phyloP scores from a whole-genome alignment of 2,113 vertebrate genomes.

The Forbesichthys agassizii region DNA sequence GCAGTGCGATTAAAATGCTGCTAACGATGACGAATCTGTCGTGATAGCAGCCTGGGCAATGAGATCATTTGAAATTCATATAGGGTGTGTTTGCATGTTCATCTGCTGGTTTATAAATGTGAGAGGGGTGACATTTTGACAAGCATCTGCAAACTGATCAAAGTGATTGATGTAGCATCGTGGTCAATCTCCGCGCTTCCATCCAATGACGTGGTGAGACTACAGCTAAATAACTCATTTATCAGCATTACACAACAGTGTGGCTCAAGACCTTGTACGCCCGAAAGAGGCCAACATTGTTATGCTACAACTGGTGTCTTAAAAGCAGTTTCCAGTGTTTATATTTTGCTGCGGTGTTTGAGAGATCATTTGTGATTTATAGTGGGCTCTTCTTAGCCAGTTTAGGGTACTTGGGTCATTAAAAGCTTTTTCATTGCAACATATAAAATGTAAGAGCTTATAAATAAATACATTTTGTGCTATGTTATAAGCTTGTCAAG shows the following conservation, averaged over 20 bases:
- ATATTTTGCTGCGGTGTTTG: constrained; percentile 39
- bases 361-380: constrained; percentile 73
- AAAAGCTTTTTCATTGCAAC: constrained; percentile 23
- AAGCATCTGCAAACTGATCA: constrained; percentile 71
- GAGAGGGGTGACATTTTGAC: constrained; percentile 72
- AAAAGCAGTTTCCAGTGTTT: constrained; percentile 56
- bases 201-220: constrained; percentile 50
- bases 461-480: constrained; percentile 21
- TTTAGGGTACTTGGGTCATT: constrained; percentile 28
- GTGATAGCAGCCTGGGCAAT: constrained; percentile 60
- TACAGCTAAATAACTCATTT: constrained; percentile 60
- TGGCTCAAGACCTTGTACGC: constrained; percentile 69
- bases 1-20: constrained; percentile 52
- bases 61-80: constrained; percentile 71
- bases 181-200: constrained; percentile 39
- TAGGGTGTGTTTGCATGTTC: constrained; percentile 56
- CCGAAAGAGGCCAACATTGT: constrained; percentile 55
- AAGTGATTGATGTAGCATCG: constrained; percentile 73
- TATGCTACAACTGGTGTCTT: constrained; percentile 58
- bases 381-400: constrained; percentile 32
- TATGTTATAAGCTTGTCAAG: background rate
- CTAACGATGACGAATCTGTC: constrained; percentile 74
- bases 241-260: constrained; percentile 65
- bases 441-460: constrained; percentile 14
- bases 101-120: constrained; percentile 73